Conservation (phyloP, 2,113 vertebrate genomes). For the Sakesphorus luctuosus region DNA sequence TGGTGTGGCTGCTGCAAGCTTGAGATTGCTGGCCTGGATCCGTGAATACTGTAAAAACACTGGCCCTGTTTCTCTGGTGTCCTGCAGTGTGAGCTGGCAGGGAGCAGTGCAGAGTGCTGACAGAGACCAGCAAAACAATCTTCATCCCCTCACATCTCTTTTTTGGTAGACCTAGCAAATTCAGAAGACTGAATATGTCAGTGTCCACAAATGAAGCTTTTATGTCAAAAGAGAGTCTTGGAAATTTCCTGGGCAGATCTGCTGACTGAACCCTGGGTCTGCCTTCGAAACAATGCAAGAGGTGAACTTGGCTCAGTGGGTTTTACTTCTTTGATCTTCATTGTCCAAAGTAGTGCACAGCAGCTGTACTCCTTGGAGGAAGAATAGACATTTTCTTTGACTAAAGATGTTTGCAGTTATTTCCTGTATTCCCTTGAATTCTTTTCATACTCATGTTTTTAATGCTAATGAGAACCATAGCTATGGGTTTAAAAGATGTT, state of each 20-base stretch:
- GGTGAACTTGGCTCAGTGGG: background rate
- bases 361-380: background rate
- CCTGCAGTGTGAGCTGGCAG: rapidly evolving
- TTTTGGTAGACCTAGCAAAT: background rate
- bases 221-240: background rate
- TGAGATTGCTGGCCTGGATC: background rate
- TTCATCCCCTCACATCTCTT: background rate
- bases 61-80: background rate
- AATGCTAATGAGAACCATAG: constrained; percentile 7
- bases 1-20: background rate
- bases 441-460: constrained; percentile 13
- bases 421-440: background rate
- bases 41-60: background rate
- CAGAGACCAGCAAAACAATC: background rate
- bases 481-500: background rate
- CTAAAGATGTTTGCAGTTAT: background rate
- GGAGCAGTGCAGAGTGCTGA: rapidly evolving
- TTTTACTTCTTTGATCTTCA: background rate
- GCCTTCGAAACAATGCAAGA: background rate
- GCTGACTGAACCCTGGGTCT: background rate
- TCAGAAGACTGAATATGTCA: background rate
- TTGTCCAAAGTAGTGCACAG: background rate
- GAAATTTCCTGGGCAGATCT: background rate
- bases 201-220: background rate
- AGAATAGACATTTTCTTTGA: background rate